phyloP scores from a whole-genome alignment of 2,797 vertebrate species.

The Phrynocephalus vlangalii region DNA sequence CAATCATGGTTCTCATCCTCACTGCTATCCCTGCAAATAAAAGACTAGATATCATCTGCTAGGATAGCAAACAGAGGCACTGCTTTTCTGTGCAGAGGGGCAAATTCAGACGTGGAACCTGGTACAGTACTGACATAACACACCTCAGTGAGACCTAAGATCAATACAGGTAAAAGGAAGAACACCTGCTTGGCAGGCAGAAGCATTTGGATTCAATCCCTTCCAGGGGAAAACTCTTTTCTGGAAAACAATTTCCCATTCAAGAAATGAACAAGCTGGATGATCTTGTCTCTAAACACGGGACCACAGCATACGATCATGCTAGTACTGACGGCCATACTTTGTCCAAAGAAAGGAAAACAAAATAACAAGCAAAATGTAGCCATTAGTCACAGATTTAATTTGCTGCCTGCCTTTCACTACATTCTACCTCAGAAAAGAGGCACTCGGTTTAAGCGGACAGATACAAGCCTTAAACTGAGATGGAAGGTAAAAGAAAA shows the following conservation, averaged over 20 bases:
- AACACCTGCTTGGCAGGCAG: neutral
- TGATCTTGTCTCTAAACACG: slow-evolving; percentile 22
- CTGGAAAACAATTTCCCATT: neutral
- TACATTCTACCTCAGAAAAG: neutral
- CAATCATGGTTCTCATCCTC: neutral
- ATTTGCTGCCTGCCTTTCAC: neutral
- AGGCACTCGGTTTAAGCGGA: neutral
- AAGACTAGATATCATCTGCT: neutral
- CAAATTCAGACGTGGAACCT: neutral
- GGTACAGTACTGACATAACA: neutral
- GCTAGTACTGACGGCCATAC: slow-evolving; percentile 38
- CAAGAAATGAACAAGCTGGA: neutral
- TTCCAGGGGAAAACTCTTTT: too few species aligned
- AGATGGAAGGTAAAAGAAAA: neutral
- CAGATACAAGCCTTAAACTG: neutral
- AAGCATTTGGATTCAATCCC: neutral
- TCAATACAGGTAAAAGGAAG: neutral
- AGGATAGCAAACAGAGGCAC: neutral
- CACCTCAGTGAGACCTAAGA: neutral
- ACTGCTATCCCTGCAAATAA: neutral
- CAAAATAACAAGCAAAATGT: slow-evolving; percentile 43
- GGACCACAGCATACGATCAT: slow-evolving; percentile 46
- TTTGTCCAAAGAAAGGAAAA: slow-evolving; percentile 48
- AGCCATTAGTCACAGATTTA: slow-evolving; percentile 41
- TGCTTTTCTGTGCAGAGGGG: neutral